A percentile compares a stretch with the other conserved stretches of the same genome.
Conservation (phyloP, 2,888 invertebrate species). For the Tetheella fluctuosa region DNA sequence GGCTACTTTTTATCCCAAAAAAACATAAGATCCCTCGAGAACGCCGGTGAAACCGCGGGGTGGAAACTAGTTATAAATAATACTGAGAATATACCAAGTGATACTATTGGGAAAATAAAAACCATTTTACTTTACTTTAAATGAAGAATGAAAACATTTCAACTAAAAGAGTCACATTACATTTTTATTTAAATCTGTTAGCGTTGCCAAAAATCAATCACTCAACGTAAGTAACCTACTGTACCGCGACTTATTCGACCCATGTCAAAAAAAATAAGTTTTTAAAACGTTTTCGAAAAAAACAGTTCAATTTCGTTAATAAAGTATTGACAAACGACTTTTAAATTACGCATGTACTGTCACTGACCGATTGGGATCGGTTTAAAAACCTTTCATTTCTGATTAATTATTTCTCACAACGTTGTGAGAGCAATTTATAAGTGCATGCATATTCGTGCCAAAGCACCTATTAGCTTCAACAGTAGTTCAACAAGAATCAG, state of each 20-base stretch:
- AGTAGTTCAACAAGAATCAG: not conserved
- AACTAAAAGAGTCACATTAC: not conserved
- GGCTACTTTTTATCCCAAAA: too few species aligned
- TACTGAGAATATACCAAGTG: too few species aligned
- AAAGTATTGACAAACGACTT: constrained; percentile 25
- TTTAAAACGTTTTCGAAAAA: constrained; percentile 12
- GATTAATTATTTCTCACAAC: constrained; percentile 45
- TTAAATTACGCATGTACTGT: constrained; percentile 22
- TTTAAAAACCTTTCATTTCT: constrained; percentile 42
- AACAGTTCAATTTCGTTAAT: constrained; percentile 31
- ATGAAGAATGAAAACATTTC: not conserved
- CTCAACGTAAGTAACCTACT: not conserved
- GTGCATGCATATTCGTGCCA: constrained; percentile 43
- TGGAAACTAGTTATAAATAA: too few species aligned
- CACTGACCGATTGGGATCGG: constrained; percentile 30
- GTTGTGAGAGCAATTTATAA: constrained; percentile 32
- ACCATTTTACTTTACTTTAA: too few species aligned
- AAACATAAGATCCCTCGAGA: too few species aligned
- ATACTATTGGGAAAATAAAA: too few species aligned
- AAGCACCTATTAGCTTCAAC: not conserved
- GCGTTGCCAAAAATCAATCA: not conserved
- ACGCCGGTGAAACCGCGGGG: too few species aligned
- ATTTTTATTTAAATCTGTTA: not conserved
- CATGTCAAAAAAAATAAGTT: constrained; percentile 6
- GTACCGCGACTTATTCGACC: not conserved